A percentile compares a stretch with the other conserved stretches of the same genome.
Evolutionary conservation across 2,888 invertebrate species (phyloP).

Genomic region (Adelognathus sp.): DNA sequence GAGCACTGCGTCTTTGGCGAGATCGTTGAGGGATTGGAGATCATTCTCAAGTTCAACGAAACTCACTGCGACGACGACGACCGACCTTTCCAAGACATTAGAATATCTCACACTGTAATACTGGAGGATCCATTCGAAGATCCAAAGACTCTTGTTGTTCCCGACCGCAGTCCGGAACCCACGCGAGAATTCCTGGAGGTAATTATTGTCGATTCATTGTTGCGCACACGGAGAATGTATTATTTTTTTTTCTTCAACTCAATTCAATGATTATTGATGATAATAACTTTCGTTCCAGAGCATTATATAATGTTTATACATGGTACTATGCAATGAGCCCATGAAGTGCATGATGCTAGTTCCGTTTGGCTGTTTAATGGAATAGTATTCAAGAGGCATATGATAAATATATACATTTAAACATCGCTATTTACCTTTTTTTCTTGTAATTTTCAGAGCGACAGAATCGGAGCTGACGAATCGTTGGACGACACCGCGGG

Average conservation of each 20-base stretch:
- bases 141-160: constrained; percentile 89
- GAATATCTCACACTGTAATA: constrained; percentile 97
- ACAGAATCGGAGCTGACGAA: constrained; percentile 96
- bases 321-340: too few species aligned
- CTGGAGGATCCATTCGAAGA: constrained; percentile 98
- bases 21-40: constrained; percentile 95
- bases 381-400: neutral
- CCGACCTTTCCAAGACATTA: constrained; percentile 96
- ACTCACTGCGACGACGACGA: constrained; percentile 94
- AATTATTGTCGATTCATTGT: constrained; percentile 3
- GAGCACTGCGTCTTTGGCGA: constrained; percentile 98
- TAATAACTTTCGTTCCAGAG: neutral
- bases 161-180: constrained; percentile 94
- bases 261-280: neutral
- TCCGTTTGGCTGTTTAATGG: too few species aligned
- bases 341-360: too few species aligned
- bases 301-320: too few species aligned
- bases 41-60: constrained; percentile 95
- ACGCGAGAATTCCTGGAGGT: constrained; percentile 87
- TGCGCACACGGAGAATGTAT: neutral
- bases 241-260: neutral
- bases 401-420: neutral
- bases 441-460: constrained; percentile 83
- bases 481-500: constrained; percentile 95
- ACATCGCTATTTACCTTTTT: constrained; percentile 18